These are phyloP conservation scores for Tragelaphus scriptus DNA, from an alignment of 2,113 vertebrate genomes.

Conservation along the genomic window DNA sequence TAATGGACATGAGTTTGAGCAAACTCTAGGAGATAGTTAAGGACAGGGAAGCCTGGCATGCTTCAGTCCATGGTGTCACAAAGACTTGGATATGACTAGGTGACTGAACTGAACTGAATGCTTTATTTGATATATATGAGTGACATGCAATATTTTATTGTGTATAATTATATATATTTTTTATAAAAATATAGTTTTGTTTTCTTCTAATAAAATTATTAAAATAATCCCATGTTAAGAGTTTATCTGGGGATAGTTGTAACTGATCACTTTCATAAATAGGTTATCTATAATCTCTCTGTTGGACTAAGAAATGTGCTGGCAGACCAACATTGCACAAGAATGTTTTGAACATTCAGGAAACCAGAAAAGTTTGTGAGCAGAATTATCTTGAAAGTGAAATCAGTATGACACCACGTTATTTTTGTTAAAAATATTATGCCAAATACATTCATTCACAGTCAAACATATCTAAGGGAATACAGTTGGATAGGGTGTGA, in stretches of 20 bases:
- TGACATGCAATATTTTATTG: background rate
- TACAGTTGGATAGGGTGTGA: background rate
- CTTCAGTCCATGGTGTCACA: background rate
- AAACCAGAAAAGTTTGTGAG: background rate
- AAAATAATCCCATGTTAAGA: background rate
- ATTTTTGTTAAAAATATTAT: slow-evolving; percentile 44
- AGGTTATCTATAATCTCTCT: background rate
- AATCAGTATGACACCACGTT: background rate
- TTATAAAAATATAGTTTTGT: background rate
- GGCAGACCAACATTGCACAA: background rate
- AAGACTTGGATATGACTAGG: background rate
- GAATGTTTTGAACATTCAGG: background rate
- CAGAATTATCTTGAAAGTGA: background rate
- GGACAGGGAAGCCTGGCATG: background rate
- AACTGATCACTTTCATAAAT: background rate
- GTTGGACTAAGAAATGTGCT: background rate
- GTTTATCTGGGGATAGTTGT: background rate
- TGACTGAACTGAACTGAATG: background rate
- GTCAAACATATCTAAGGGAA: slow-evolving; percentile 34
- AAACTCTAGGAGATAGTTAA: background rate
- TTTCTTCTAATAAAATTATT: background rate
- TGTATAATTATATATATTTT: background rate
- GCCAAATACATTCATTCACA: slow-evolving; percentile 23
- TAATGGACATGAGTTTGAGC: background rate
- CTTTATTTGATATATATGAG: background rate